Percentiles rank a stretch among this genome's conserved stretches.
Conservation (phyloP, 2,113 vertebrate genomes). For the Mirza zaza region DNA sequence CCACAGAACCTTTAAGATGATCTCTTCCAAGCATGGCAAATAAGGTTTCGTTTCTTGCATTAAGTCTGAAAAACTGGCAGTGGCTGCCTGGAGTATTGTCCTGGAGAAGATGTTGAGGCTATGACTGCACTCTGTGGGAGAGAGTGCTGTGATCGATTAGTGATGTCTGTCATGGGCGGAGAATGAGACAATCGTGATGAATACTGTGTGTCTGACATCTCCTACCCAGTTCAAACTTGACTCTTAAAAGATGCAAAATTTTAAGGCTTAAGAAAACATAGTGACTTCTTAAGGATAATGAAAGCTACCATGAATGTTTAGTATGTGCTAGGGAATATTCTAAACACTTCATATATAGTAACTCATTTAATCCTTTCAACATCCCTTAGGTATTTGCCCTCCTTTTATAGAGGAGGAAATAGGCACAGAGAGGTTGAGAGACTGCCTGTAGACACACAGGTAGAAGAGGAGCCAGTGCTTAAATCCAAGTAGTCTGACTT, state of each 20-base stretch:
- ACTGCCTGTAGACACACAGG: not conserved
- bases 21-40: not conserved
- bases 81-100: not conserved
- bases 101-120: not conserved
- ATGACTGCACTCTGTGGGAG: not conserved
- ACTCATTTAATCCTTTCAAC: not conserved
- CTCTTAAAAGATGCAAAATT: not conserved
- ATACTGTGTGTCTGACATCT: not conserved
- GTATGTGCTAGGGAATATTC: not conserved
- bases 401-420: not conserved
- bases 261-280: not conserved
- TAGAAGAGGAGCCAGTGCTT: not conserved
- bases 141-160: slow-evolving; percentile 41
- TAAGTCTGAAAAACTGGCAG: slow-evolving; percentile 11
- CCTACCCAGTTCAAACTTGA: not conserved
- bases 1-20: not conserved
- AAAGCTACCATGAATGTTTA: not conserved
- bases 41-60: not conserved
- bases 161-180: slow-evolving; percentile 3
- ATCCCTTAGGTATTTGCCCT: not conserved
- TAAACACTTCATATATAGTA: not conserved
- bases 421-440: not conserved
- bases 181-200: not conserved
- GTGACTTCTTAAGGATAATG: not conserved
- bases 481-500: not conserved